These are phyloP conservation scores for Zaprionus taronus DNA, from an alignment of 1,140 invertebrate genomes.

Conservation along the genomic window DNA sequence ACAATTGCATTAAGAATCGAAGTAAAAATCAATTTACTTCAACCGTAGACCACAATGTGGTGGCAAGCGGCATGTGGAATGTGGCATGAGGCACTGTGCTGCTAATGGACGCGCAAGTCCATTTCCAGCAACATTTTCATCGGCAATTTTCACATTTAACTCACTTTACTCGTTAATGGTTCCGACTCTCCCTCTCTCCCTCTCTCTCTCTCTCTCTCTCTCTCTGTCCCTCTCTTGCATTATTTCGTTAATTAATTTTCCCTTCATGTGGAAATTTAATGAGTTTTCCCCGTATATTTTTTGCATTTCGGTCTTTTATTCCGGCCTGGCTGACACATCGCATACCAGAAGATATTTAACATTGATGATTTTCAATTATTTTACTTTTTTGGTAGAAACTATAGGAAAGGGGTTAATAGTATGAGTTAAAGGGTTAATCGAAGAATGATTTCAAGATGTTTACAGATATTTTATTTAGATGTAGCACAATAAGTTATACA, in stretches of 20 bases:
- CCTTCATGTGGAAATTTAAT: slow-evolving; percentile 39
- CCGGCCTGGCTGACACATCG: slow-evolving; percentile 18
- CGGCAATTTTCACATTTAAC: slow-evolving; percentile 23
- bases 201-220: neutral
- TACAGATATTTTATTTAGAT: neutral
- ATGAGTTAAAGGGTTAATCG: neutral
- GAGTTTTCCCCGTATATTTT: slow-evolving; percentile 22
- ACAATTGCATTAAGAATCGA: slow-evolving; percentile 30
- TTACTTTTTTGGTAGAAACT: neutral
- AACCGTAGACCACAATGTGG: slow-evolving; percentile 13
- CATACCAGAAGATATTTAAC: neutral
- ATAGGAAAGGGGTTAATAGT: neutral
- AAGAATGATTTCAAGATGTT: neutral
- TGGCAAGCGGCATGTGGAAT: neutral
- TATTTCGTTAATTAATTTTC: slow-evolving; percentile 51
- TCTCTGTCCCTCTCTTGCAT: slow-evolving; percentile 18
- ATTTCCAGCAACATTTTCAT: slow-evolving; percentile 29
- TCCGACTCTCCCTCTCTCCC: slow-evolving; percentile 4
- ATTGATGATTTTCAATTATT: slow-evolving; percentile 14
- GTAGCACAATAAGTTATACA: too few relatives aligned
- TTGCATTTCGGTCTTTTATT: neutral
- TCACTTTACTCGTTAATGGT: slow-evolving; percentile 37
- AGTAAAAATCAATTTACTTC: slow-evolving; percentile 45
- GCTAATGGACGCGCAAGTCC: slow-evolving; percentile 23
- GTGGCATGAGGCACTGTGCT: neutral